These are phyloP conservation scores for Sebastes minor DNA, from an alignment of 2,797 vertebrate species.

Conservation along the genomic window DNA sequence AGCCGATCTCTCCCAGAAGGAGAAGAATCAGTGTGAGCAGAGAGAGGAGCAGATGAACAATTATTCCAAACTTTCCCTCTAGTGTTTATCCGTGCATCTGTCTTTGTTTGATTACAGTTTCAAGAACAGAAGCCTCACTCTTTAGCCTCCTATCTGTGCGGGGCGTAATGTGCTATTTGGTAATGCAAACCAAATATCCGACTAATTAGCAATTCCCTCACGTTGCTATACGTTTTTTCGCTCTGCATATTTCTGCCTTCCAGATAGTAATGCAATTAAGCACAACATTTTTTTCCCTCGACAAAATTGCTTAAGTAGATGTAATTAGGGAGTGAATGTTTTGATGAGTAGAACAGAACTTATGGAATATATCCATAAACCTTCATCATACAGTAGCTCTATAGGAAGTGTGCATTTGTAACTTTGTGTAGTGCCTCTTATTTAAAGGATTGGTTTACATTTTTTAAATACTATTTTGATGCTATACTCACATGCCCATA, in stretches of 20 bases:
- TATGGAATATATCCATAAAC: constrained; percentile 70
- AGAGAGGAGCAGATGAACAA: constrained; percentile 47
- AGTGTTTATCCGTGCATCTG: constrained; percentile 72
- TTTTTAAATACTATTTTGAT: background rate
- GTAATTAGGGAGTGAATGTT: constrained; percentile 80
- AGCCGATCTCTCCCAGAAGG: background rate
- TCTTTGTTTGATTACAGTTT: constrained; percentile 76
- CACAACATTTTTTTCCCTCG: constrained; percentile 62
- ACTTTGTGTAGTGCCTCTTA: constrained; percentile 16
- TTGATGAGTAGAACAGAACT: constrained; percentile 76
- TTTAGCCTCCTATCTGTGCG: constrained; percentile 68
- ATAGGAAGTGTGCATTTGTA: constrained; percentile 25
- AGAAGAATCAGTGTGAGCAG: constrained; percentile 4
- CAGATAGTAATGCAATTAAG: constrained; percentile 88
- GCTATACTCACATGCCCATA: background rate
- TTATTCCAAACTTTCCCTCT: constrained; percentile 67
- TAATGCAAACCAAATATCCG: constrained; percentile 80
- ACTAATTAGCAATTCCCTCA: constrained; percentile 83
- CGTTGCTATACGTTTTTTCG: constrained; percentile 81
- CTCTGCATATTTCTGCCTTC: constrained; percentile 83
- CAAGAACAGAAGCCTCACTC: constrained; percentile 56
- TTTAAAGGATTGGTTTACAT: background rate
- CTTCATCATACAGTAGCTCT: constrained; percentile 41
- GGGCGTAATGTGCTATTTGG: constrained; percentile 67
- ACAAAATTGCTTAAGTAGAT: constrained; percentile 83